Evolutionary conservation across 64 coral and sea anemone species (phyloP).

Genomic region (Montipora cactus): DNA sequence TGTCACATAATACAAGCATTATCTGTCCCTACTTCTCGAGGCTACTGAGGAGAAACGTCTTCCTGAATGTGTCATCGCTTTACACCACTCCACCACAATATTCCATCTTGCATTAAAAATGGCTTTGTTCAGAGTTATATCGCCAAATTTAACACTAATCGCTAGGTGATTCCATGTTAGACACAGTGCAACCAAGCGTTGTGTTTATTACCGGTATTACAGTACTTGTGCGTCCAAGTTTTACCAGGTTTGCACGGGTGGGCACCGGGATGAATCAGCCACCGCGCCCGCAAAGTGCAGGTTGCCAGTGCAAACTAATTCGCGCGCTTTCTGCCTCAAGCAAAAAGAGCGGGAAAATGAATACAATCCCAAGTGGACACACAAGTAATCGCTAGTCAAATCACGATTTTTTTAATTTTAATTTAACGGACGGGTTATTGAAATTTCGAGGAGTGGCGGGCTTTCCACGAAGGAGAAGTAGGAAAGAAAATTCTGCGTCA

Average conservation of each 20-base stretch:
- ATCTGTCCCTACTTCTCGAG: background rate
- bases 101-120: conserved; percentile 27
- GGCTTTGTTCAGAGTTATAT: conserved; percentile 23
- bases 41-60: background rate
- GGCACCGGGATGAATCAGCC: background rate
- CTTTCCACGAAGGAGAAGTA: too few relatives aligned
- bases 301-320: background rate
- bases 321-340: background rate
- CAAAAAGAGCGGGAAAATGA: background rate
- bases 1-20: background rate
- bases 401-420: too few relatives aligned
- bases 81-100: background rate
- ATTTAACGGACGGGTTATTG: too few relatives aligned
- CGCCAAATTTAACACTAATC: conserved; percentile 16
- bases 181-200: conserved; percentile 55
- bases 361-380: background rate
- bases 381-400: too few relatives aligned
- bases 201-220: conserved; percentile 17
- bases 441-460: too few relatives aligned
- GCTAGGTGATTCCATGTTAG: conserved; percentile 25
- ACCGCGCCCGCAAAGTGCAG: background rate
- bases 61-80: background rate
- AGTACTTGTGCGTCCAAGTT: conserved; percentile 18
- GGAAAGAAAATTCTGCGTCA: too few relatives aligned
- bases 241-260: conserved; percentile 56